Evolutionary conservation across 2,797 vertebrate genomes (phyloP).

Genomic region (Phaenicophaeus curvirostris): DNA sequence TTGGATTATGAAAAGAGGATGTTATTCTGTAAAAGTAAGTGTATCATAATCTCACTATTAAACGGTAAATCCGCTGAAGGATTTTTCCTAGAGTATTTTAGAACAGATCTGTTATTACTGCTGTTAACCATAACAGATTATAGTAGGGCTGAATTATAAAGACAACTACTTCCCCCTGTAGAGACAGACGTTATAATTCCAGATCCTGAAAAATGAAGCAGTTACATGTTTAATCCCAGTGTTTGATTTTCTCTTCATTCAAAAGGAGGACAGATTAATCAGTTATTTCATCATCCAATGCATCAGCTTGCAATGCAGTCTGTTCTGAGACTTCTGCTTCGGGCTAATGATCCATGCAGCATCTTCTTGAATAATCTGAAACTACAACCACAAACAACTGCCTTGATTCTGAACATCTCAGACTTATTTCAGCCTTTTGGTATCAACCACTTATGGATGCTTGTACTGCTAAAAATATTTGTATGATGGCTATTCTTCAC

Average conservation of each 20-base stretch:
- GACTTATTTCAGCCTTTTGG: not conserved
- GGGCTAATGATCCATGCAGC: not conserved
- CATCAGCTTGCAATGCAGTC: not conserved
- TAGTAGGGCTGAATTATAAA: not conserved
- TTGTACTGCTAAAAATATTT: not conserved
- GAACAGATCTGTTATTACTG: not conserved
- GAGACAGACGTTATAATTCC: not conserved
- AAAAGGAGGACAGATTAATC: not conserved
- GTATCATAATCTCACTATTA: not conserved
- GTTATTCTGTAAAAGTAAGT: not conserved
- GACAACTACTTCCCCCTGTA: not conserved
- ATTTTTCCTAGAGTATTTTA: not conserved
- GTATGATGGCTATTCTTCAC: not conserved
- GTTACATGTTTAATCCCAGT: not conserved
- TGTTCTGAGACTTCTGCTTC: not conserved
- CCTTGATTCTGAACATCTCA: not conserved
- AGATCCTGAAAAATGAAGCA: not conserved
- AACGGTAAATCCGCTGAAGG: constrained; percentile 19
- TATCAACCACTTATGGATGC: not conserved
- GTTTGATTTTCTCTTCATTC: not conserved
- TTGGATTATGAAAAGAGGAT: not conserved
- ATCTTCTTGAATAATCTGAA: not conserved
- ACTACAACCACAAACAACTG: not conserved
- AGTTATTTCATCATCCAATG: not conserved
- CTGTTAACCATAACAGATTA: not conserved